Conservation (phyloP, 2,888 invertebrate species). For the Cacoxenus indagator region DNA sequence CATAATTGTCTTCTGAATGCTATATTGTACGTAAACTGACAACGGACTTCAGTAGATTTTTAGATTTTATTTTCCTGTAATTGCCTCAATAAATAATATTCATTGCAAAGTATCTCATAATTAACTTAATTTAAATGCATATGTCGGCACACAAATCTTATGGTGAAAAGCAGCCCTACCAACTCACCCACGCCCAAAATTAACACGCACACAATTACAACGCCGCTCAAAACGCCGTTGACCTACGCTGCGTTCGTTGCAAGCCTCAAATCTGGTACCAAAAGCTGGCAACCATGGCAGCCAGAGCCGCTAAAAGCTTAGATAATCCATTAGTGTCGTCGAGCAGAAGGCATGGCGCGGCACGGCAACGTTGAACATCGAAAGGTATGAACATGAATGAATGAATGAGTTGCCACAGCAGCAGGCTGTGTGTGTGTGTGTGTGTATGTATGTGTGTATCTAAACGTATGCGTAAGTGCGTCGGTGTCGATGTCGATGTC, state of each 20-base stretch:
- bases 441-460: slow-evolving; percentile 13
- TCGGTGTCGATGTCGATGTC: slow-evolving; percentile 32
- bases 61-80: no score
- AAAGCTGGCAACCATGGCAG: slow-evolving; percentile 38
- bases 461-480: slow-evolving; percentile 9
- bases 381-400: slow-evolving; percentile 40
- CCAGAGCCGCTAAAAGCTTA: slow-evolving; percentile 60
- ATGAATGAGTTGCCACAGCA: not conserved
- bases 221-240: not conserved
- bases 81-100: no score
- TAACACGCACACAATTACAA: not conserved
- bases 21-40: no score
- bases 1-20: no score
- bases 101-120: no score
- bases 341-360: slow-evolving; percentile 32
- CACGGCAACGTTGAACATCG: slow-evolving; percentile 21
- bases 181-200: not conserved
- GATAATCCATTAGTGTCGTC: slow-evolving; percentile 59
- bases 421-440: slow-evolving; percentile 46
- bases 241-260: not conserved
- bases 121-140: no score
- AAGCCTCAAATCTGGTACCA: slow-evolving; percentile 17
- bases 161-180: no score
- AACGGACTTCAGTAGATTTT: no score
- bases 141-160: no score